A percentile compares a stretch with the other conserved stretches of the same genome.
phyloP scores from a whole-genome alignment of 2,797 vertebrate genomes.

The Acestrorhynchus altus region DNA sequence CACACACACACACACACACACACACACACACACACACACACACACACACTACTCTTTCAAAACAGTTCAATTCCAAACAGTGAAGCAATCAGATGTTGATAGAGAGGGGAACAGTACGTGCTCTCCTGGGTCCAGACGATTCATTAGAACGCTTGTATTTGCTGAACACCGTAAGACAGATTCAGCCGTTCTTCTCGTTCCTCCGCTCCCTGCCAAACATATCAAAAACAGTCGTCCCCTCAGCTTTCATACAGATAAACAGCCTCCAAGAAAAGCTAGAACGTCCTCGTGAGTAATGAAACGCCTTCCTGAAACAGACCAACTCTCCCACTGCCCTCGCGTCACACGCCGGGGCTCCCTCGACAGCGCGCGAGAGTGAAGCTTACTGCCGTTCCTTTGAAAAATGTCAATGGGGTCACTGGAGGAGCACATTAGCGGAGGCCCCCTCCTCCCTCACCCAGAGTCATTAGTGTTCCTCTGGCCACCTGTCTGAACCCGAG shows the following conservation, averaged over 20 bases:
- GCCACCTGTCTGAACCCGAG: constrained; percentile 56
- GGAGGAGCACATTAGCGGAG: constrained; percentile 64
- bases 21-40: too few relatives aligned
- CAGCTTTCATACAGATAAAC: constrained; percentile 28
- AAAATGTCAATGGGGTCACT: constrained; percentile 61
- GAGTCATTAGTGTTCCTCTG: constrained; percentile 55
- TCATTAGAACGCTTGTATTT: neutral
- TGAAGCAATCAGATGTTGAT: too few relatives aligned
- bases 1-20: too few relatives aligned
- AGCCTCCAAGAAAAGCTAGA: constrained; percentile 33
- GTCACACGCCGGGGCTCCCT: neutral
- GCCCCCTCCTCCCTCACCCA: constrained; percentile 46
- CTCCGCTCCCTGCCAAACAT: constrained; percentile 36
- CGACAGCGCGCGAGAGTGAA: constrained; percentile 18
- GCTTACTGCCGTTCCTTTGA: constrained; percentile 41
- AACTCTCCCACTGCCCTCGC: neutral
- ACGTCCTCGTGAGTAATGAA: constrained; percentile 36
- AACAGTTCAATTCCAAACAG: too few relatives aligned
- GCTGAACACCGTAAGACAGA: neutral
- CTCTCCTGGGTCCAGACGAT: neutral
- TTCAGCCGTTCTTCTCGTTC: constrained; percentile 18
- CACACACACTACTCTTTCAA: too few relatives aligned
- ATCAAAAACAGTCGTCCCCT: constrained; percentile 50
- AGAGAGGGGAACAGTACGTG: constrained; percentile 1
- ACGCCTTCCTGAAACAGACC: constrained; percentile 38